Evolutionary conservation across 1,140 invertebrate species (phyloP), one percentile per base, ranked within the genome.

Genomic region (Macrosteles quadrilineatus): DNA sequence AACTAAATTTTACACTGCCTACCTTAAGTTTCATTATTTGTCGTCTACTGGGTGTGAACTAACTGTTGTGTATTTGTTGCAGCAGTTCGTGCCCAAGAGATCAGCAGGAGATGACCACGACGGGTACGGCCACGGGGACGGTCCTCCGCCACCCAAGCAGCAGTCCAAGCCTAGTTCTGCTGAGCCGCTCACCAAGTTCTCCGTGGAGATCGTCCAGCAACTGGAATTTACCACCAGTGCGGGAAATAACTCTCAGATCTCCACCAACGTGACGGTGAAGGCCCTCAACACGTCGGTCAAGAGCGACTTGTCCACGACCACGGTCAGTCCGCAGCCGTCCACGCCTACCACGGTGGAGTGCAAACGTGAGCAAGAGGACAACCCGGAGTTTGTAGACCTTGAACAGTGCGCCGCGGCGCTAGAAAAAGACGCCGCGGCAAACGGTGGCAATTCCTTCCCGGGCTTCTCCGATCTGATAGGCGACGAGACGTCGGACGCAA

Each of bases 211-310:
- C 67, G 93, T 93, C 0, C 93, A 96, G 76, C 92, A 96, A 77
- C 78, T 94, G 14, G 92, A 94, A 75, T 95, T 95, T 76, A 94
- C 91, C 27, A 92, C 90, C 4, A 89, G 89, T 43, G 87, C 90
- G 29, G 32, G 32, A 4, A 90, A 91, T 77, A 75, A 76, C 31
- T 92, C 94, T 75, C 93, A 93, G 78, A 95, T 95, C 64, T 93
- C 92, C 30, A 95, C 93, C 50, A 95, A 95, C 81, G 93, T 96
- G n/a, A 95, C 93, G 6, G 93, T 96, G 36, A 95, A 94, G 77
- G 91, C 93, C 0, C 83, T 94, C 66, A 94, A 94, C 76, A 88
- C 91, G 1, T 91, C 91, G 53, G 88, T 92, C 50, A 93, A 92
- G 74, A 92, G 90, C 75, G 89, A 91, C 79, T 83, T 80, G 19